Conservation (phyloP, 2,888 invertebrate species). For the Hemaris fuciformis region DNA sequence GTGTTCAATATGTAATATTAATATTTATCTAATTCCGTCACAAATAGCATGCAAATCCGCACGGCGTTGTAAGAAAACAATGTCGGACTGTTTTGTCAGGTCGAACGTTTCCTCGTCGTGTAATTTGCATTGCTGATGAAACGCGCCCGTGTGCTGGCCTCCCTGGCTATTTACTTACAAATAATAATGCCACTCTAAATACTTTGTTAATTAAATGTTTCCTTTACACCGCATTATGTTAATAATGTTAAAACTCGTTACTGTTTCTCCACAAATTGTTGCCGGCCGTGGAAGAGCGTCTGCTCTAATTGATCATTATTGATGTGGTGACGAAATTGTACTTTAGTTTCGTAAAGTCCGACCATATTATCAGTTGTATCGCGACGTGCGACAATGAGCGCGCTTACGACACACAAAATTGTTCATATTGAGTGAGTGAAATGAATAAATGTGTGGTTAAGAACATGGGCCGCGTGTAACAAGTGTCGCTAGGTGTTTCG, state of each 20-base stretch:
- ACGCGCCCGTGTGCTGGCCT: conserved; percentile 37
- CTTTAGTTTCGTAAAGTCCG: not conserved
- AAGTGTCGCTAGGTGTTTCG: not conserved
- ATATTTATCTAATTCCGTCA: not conserved
- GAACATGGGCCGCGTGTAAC: too few species aligned
- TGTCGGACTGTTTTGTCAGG: conserved; percentile 31
- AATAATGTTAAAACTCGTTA: conserved; percentile 8
- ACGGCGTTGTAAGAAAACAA: conserved; percentile 9
- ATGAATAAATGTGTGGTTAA: not conserved
- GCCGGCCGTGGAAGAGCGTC: not conserved
- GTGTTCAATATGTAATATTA: not conserved
- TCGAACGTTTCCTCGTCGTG: conserved; percentile 34
- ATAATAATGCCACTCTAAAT: conserved; percentile 11
- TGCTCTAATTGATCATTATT: conserved; percentile 11
- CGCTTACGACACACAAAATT: not conserved
- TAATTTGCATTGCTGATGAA: conserved; percentile 48
- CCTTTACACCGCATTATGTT: conserved; percentile 13
- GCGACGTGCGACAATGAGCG: not conserved
- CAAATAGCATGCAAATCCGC: conserved; percentile 6
- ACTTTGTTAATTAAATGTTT: conserved; percentile 10
- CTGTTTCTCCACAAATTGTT: not conserved
- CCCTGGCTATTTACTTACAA: conserved; percentile 29
- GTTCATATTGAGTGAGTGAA: not conserved
- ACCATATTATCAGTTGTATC: conserved; percentile 11
- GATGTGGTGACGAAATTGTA: conserved; percentile 5